phyloP scores from a whole-genome alignment of 2,113 vertebrate species.

The Dendrocopos noguchii region DNA sequence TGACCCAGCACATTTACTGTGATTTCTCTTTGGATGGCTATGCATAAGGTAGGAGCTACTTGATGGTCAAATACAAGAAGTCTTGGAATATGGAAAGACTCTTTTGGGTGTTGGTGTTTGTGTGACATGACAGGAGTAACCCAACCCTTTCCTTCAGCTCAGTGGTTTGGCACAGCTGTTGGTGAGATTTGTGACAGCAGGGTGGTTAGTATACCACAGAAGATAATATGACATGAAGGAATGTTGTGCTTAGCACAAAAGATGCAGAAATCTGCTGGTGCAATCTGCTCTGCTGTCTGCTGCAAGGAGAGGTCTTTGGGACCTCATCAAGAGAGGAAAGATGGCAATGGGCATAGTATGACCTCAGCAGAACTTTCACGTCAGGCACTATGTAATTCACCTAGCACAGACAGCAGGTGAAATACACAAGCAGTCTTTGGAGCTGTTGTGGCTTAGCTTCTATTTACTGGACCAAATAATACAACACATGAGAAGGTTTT shows the following conservation, averaged over 20 bases:
- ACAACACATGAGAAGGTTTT: not conserved
- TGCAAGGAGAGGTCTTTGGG: not conserved
- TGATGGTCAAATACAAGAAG: not conserved
- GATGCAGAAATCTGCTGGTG: not conserved
- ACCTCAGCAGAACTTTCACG: not conserved
- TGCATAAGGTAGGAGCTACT: not conserved
- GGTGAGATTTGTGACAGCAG: not conserved
- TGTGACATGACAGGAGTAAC: not conserved
- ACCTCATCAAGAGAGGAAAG: not conserved
- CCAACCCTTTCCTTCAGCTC: accelerated
- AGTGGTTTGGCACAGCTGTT: not conserved
- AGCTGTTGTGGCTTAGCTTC: not conserved
- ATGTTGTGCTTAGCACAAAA: not conserved
- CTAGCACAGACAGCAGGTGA: not conserved
- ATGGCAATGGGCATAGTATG: accelerated
- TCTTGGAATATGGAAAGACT: accelerated
- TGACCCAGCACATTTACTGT: not conserved
- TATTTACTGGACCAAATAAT: no score
- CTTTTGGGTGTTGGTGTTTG: not conserved
- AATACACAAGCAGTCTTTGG: not conserved
- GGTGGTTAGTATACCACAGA: not conserved
- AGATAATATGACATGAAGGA: not conserved
- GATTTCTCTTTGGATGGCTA: not conserved
- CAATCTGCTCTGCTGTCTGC: not conserved
- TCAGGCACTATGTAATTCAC: not conserved